Conservation (phyloP, 2,888 invertebrate species). For the Lasius platythorax region DNA sequence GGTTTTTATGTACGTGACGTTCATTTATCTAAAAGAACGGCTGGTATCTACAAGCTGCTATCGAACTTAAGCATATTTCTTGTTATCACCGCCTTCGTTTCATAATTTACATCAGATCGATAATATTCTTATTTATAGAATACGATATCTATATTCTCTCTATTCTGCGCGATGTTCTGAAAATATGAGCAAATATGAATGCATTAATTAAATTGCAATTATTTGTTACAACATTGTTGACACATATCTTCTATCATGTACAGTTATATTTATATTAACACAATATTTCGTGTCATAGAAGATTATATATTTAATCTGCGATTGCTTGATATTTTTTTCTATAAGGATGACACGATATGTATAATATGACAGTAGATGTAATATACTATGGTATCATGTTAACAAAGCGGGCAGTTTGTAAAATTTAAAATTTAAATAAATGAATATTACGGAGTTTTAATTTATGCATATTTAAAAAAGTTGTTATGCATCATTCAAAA, state of each 20-base stretch:
- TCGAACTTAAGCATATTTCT: background rate
- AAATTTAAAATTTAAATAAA: conserved; percentile 41
- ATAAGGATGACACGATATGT: background rate
- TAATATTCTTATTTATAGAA: background rate
- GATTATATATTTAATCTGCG: background rate
- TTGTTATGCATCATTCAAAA: conserved; percentile 33
- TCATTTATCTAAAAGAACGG: background rate
- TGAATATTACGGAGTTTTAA: background rate
- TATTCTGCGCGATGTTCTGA: background rate
- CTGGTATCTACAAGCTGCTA: background rate
- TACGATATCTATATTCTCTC: background rate
- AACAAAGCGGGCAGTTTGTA: conserved; percentile 36
- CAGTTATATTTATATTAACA: conserved; percentile 2
- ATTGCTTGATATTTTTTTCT: conserved; percentile 20
- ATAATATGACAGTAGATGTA: conserved; percentile 18
- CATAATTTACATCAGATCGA: background rate
- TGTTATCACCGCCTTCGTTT: background rate
- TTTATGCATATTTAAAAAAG: conserved; percentile 22
- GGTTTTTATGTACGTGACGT: background rate
- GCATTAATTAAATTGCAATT: conserved; percentile 12
- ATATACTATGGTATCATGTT: conserved; percentile 21
- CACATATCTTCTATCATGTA: background rate
- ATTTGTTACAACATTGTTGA: conserved; percentile 12
- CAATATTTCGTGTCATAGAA: conserved; percentile 17
- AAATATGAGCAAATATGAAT: conserved; percentile 16